These are phyloP conservation scores for Axis porcinus DNA, from an alignment of 2,113 vertebrate species.

Conservation along the genomic window DNA sequence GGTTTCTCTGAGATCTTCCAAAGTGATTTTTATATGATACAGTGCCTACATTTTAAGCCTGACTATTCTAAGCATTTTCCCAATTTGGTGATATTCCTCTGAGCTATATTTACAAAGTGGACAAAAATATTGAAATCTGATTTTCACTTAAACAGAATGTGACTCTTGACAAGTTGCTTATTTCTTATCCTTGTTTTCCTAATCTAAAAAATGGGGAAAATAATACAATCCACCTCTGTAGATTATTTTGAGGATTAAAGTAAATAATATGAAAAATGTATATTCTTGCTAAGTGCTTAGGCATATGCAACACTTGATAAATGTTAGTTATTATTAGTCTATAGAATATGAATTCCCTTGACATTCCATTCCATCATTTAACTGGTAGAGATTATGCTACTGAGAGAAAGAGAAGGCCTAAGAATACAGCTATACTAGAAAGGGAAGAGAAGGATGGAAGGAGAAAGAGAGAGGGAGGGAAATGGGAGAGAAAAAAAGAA, in stretches of 20 bases:
- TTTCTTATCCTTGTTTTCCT: background rate
- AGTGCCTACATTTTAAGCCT: background rate
- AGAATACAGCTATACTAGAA: background rate
- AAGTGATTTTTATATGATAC: background rate
- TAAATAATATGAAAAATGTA: background rate
- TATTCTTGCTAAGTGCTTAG: background rate
- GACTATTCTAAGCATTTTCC: background rate
- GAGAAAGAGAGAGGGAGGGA: background rate
- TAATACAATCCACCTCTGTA: background rate
- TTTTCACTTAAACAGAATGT: constrained; percentile 1
- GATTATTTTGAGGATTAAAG: background rate
- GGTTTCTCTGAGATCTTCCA: background rate
- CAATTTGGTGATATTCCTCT: background rate
- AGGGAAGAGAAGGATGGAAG: background rate
- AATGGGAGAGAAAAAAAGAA: background rate
- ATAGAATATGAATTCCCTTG: background rate
- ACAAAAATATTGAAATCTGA: background rate
- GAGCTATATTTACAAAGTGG: background rate
- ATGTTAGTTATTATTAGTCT: background rate
- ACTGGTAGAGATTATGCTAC: background rate
- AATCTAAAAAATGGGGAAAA: background rate
- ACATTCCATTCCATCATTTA: background rate
- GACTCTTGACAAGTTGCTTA: background rate
- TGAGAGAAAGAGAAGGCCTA: background rate
- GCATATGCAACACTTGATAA: background rate